phyloP scores from a whole-genome alignment of 2,888 invertebrate species.

The Drosophila ezoana region DNA sequence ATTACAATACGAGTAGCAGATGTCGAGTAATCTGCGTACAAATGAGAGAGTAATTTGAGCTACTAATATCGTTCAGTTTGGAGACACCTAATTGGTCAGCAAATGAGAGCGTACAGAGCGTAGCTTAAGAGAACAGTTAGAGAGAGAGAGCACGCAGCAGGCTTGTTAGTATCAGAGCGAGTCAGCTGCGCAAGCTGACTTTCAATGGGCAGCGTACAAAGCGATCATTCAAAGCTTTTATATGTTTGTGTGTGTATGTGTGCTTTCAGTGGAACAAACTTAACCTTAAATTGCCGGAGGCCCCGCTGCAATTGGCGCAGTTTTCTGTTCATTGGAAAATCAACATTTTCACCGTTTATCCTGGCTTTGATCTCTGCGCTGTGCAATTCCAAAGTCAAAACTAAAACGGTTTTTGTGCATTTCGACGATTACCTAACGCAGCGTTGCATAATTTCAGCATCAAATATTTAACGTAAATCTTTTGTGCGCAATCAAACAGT shows the following conservation, averaged over 20 bases:
- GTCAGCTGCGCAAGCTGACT: not conserved
- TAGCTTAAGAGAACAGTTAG: not conserved
- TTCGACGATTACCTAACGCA: constrained; percentile 73
- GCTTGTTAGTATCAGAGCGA: not conserved
- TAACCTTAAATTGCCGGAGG: constrained; percentile 5
- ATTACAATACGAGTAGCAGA: constrained; percentile 3
- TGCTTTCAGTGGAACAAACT: constrained; percentile 3
- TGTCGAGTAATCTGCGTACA: constrained; percentile 7
- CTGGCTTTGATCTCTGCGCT: constrained; percentile 28
- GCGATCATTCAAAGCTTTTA: not conserved
- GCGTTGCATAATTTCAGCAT: constrained; percentile 79
- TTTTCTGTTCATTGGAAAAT: constrained; percentile 14
- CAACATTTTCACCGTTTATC: constrained; percentile 11
- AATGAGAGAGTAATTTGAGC: not conserved
- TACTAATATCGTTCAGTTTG: not conserved
- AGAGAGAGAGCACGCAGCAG: not conserved
- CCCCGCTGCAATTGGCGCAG: constrained; percentile 16
- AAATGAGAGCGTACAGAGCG: not conserved
- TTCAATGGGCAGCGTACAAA: not conserved
- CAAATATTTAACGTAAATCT: constrained; percentile 80
- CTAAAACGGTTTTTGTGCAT: constrained; percentile 62
- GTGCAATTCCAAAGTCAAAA: constrained; percentile 40
- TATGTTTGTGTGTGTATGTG: not conserved
- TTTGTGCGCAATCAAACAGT: constrained; percentile 75
- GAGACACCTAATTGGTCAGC: not conserved